Evolutionary conservation across 2,888 invertebrate genomes (phyloP).

Genomic region (Philereme vetulata): DNA sequence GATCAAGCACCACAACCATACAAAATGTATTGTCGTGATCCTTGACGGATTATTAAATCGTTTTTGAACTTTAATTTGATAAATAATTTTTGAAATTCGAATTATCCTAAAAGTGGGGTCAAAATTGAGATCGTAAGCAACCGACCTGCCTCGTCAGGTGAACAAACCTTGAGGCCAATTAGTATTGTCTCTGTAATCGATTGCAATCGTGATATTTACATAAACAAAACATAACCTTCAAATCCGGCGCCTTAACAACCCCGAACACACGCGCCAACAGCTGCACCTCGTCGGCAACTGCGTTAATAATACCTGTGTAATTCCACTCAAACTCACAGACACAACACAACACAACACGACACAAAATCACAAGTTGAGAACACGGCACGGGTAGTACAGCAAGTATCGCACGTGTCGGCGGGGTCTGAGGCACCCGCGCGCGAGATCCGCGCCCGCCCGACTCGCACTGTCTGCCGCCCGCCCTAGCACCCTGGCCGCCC

Average conservation of each 20-base stretch:
- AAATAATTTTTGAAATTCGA: too few relatives aligned
- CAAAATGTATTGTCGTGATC: too few relatives aligned
- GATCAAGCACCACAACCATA: too few relatives aligned
- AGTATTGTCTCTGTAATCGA: neutral
- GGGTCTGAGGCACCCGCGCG: slow-evolving; percentile 19
- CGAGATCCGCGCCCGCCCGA: slow-evolving; percentile 23
- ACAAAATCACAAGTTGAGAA: slow-evolving; percentile 1
- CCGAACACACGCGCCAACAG: too few relatives aligned
- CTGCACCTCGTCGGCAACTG: too few relatives aligned
- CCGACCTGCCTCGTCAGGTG: neutral
- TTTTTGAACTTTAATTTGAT: too few relatives aligned
- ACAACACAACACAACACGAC: slow-evolving; percentile 32
- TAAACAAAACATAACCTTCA: slow-evolving; percentile 28
- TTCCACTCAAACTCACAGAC: slow-evolving; percentile 13
- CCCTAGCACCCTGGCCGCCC: slow-evolving; percentile 49
- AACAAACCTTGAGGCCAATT: neutral
- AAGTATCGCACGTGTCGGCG: neutral
- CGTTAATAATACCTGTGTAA: slow-evolving; percentile 12
- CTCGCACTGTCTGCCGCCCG: slow-evolving; percentile 29
- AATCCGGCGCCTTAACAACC: slow-evolving; percentile 5
- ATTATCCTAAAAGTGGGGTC: too few relatives aligned
- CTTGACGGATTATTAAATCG: too few relatives aligned
- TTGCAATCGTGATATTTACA: slow-evolving; percentile 18
- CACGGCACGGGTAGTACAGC: neutral
- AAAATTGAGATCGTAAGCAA: too few relatives aligned